These are phyloP conservation scores for Schizopygopsis malacanthus DNA, from an alignment of 2,797 vertebrate species.

Conservation along the genomic window DNA sequence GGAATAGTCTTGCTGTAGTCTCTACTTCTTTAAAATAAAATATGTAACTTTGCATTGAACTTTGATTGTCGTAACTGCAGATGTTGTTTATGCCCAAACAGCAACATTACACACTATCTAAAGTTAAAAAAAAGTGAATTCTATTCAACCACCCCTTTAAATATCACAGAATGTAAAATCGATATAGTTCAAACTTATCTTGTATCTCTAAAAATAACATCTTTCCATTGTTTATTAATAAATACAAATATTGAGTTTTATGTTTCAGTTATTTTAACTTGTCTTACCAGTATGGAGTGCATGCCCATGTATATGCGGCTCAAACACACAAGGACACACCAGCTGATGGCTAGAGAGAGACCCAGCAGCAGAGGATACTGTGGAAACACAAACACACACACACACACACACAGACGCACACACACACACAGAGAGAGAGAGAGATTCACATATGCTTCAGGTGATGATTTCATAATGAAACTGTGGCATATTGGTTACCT, in stretches of 20 bases:
- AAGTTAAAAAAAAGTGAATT: no score
- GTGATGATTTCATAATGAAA: not conserved
- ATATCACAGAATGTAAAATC: no score
- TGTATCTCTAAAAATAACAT: not conserved
- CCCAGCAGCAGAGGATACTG: slow-evolving; percentile 90
- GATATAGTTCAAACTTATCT: not conserved
- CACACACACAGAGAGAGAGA: slow-evolving; percentile 30
- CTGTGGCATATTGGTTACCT: not conserved
- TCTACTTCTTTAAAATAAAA: not conserved
- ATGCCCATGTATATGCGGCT: slow-evolving; percentile 99
- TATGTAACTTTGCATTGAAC: no score
- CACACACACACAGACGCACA: slow-evolving; percentile 14
- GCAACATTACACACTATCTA: no score
- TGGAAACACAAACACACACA: slow-evolving; percentile 36
- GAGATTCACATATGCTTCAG: not conserved
- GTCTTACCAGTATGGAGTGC: slow-evolving; percentile 96
- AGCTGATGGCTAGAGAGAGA: slow-evolving; percentile 85
- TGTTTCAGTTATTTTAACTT: not conserved
- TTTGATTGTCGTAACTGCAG: not conserved
- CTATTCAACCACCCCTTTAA: not conserved
- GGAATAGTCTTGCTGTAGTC: not conserved
- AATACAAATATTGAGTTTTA: not conserved
- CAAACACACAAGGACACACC: slow-evolving; percentile 93
- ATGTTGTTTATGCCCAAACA: not conserved
- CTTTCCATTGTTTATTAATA: not conserved